Conservation (phyloP, 2,113 vertebrate genomes). For the Neotoma lepida region DNA sequence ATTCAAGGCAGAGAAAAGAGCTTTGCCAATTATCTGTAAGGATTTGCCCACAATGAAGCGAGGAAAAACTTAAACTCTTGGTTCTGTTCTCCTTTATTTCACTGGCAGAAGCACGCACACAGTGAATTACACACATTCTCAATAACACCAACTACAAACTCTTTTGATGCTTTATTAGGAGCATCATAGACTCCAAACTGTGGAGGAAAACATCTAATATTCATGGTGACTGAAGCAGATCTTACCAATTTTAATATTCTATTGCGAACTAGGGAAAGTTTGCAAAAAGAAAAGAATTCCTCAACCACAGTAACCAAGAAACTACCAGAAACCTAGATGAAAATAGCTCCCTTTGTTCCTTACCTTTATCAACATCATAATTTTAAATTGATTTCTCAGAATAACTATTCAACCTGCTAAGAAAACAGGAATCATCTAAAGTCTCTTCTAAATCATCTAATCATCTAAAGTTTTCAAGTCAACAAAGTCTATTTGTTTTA, state of each 20-base stretch:
- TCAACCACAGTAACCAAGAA: not conserved
- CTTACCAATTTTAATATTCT: not conserved
- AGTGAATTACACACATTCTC: not conserved
- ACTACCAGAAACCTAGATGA: not conserved
- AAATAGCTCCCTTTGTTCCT: not conserved
- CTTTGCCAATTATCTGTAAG: not conserved
- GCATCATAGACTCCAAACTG: not conserved
- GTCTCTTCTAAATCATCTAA: too few species aligned
- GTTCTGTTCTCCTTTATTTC: rapidly evolving
- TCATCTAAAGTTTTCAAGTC: not conserved
- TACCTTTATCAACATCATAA: not conserved
- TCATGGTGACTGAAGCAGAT: not conserved
- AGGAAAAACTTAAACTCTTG: not conserved
- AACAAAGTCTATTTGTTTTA: not conserved
- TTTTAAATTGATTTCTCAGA: not conserved
- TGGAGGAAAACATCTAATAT: not conserved
- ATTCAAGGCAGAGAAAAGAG: not conserved
- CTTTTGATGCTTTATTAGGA: not conserved
- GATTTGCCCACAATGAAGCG: not conserved
- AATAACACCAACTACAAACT: not conserved
- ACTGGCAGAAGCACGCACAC: not conserved
- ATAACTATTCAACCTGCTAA: not conserved
- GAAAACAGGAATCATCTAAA: not conserved
- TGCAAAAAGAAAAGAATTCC: not conserved
- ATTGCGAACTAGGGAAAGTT: not conserved